A percentile compares a stretch with the other conserved stretches of the same genome.
Conservation (phyloP, 2,888 invertebrate genomes). For the Polydrusus pterygomalis region DNA sequence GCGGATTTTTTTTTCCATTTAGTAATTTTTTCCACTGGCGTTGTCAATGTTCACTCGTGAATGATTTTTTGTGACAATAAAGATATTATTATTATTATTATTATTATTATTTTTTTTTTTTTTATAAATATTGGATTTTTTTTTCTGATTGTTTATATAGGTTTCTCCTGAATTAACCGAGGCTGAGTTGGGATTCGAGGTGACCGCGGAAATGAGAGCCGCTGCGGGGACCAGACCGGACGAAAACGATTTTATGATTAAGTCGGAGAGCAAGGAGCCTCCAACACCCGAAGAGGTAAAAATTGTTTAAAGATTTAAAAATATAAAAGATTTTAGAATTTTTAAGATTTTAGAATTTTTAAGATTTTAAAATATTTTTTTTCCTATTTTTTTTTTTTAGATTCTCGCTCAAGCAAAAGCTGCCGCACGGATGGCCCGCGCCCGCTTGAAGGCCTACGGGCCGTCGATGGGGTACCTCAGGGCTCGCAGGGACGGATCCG, state of each 20-base stretch:
- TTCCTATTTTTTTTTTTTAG: slow-evolving; percentile 69
- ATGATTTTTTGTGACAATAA: too few relatives aligned
- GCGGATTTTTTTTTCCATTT: too few relatives aligned
- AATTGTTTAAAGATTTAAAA: background rate
- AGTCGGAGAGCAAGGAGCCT: slow-evolving; percentile 48
- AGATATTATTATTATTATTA: too few relatives aligned
- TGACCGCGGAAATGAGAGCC: slow-evolving; percentile 80
- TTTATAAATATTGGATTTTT: too few relatives aligned
- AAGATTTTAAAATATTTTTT: too few relatives aligned
- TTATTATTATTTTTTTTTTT: too few relatives aligned
- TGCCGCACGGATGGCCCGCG: slow-evolving; percentile 82
- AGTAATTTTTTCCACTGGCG: too few relatives aligned
- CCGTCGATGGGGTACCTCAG: slow-evolving; percentile 86
- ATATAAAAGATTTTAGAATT: too few relatives aligned
- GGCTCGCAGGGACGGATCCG: slow-evolving; percentile 90
- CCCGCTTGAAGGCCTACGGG: slow-evolving; percentile 65
- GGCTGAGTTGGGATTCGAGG: slow-evolving; percentile 88
- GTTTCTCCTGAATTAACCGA: slow-evolving; percentile 72
- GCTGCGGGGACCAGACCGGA: slow-evolving; percentile 45
- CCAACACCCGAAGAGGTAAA: slow-evolving; percentile 53
- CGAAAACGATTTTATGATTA: slow-evolving; percentile 30
- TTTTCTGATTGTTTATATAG: too few relatives aligned
- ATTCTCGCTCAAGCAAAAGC: slow-evolving; percentile 77
- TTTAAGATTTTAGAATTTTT: too few relatives aligned
- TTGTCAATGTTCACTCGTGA: too few relatives aligned